These are phyloP conservation scores for Drosophila tanythrix DNA, from an alignment of 2,888 invertebrate genomes.

Conservation along the genomic window DNA sequence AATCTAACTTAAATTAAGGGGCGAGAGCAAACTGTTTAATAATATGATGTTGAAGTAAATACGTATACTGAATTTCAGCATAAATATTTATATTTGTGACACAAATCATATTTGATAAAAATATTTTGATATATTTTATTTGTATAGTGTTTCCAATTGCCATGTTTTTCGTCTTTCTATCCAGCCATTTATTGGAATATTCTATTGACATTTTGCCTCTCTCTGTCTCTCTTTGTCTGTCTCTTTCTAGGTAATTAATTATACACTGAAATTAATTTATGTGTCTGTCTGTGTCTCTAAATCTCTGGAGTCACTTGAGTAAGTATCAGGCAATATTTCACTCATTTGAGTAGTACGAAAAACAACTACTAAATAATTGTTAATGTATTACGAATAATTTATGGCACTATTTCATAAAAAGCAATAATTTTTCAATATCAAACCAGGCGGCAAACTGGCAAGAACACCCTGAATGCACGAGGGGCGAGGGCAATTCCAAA, in stretches of 20 bases:
- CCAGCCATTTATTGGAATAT: neutral
- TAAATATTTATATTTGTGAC: neutral
- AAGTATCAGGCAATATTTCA: slow-evolving; percentile 74
- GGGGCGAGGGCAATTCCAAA: slow-evolving; percentile 27
- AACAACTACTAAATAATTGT: slow-evolving; percentile 81
- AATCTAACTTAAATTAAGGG: neutral
- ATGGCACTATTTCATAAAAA: slow-evolving; percentile 81
- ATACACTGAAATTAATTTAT: slow-evolving; percentile 71
- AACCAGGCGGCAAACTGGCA: slow-evolving; percentile 72
- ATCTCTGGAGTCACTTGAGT: slow-evolving; percentile 64
- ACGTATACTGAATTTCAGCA: neutral
- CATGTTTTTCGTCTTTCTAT: neutral
- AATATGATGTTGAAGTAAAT: neutral
- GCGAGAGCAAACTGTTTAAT: neutral
- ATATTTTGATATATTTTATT: slow-evolving; percentile 2
- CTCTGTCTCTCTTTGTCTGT: slow-evolving; percentile 5
- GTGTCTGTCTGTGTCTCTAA: slow-evolving; percentile 41
- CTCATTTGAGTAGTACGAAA: slow-evolving; percentile 68
- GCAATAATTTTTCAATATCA: slow-evolving; percentile 82
- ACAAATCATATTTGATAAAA: neutral
- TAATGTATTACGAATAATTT: slow-evolving; percentile 82
- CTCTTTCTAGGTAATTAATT: slow-evolving; percentile 75
- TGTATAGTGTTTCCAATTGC: neutral
- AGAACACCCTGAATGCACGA: neutral
- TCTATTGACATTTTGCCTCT: slow-evolving; percentile 5